A percentile compares a stretch with the other conserved stretches of the same genome.
Evolutionary conservation across 92 coral and sea anemone genomes (phyloP).

Genomic region (Umimayanthus kanabou): DNA sequence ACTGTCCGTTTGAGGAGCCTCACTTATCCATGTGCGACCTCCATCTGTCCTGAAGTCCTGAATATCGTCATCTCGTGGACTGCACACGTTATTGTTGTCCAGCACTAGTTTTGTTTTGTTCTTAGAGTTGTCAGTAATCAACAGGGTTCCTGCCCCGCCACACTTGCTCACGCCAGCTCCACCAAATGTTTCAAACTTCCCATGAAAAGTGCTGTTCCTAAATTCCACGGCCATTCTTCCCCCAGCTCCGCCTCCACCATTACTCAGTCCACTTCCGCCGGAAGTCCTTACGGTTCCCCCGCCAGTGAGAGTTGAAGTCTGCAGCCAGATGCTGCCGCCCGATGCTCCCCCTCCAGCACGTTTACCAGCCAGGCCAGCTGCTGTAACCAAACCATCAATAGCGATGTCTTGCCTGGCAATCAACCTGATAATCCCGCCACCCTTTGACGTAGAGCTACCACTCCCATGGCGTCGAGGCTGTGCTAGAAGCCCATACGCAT

Average conservation of each 20-base stretch:
- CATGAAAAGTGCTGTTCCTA: conserved; percentile 58
- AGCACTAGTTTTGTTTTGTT: conserved; percentile 51
- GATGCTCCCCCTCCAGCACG: conserved; percentile 52
- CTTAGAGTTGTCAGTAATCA: conserved; percentile 29
- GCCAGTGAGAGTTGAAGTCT: conserved; percentile 50
- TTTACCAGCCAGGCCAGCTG: conserved; percentile 55
- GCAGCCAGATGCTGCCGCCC: conserved; percentile 70
- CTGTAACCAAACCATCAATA: conserved; percentile 62
- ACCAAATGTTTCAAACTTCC: conserved; percentile 59
- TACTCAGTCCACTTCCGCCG: conserved; percentile 64
- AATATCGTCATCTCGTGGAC: conserved; percentile 59
- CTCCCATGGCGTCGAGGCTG: conserved; percentile 60
- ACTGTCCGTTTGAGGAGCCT: conserved; percentile 26
- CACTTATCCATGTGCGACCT: conserved; percentile 70
- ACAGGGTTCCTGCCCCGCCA: conserved; percentile 71
- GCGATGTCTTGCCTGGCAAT: conserved; percentile 40
- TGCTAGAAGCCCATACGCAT: conserved; percentile 58
- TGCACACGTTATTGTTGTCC: conserved; percentile 61
- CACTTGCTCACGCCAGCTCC: conserved; percentile 52
- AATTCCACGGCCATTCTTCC: conserved; percentile 65
- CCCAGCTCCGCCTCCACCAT: conserved; percentile 79
- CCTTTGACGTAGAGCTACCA: conserved; percentile 55
- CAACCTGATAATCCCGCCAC: conserved; percentile 63
- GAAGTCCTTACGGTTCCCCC: conserved; percentile 59
- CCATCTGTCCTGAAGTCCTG: conserved; percentile 52